A percentile compares a stretch with the other conserved stretches of the same genome.
These are phyloP conservation scores for Pachyrhynchus sulphureomaculatus DNA, from an alignment of 1,140 invertebrate species.

Conservation along the genomic window DNA sequence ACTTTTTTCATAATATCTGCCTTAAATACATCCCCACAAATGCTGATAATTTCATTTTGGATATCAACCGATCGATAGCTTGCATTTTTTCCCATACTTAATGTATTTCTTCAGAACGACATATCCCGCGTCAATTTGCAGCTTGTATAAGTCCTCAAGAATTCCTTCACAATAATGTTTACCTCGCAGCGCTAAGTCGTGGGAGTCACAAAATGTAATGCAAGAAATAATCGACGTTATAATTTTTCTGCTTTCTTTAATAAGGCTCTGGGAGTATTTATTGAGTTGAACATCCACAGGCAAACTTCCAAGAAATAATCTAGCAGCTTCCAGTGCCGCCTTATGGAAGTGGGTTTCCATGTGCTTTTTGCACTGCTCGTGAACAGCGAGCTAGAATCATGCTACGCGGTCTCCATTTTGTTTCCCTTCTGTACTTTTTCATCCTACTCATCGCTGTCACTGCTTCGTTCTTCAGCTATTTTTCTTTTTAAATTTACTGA, in stretches of 20 bases:
- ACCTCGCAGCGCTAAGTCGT: slow-evolving; percentile 23
- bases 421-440: too few species aligned
- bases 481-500: too few species aligned
- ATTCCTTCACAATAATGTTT: slow-evolving; percentile 7
- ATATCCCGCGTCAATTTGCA: slow-evolving; percentile 11
- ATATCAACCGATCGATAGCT: slow-evolving; percentile 17
- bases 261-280: neutral
- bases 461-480: too few species aligned
- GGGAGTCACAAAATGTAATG: slow-evolving; percentile 20
- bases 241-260: slow-evolving; percentile 23
- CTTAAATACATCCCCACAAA: slow-evolving; percentile 22
- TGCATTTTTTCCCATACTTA: slow-evolving; percentile 6
- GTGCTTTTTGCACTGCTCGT: neutral
- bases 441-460: too few species aligned
- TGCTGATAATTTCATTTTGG: slow-evolving; percentile 26
- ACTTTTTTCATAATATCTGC: slow-evolving; percentile 10
- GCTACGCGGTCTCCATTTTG: too few species aligned
- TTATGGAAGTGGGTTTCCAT: too few species aligned
- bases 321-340: too few species aligned
- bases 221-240: slow-evolving; percentile 17
- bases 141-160: too few species aligned
- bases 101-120: slow-evolving; percentile 3
- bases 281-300: neutral
- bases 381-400: too few species aligned
- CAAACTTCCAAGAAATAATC: neutral